Evolutionary conservation across 2,888 invertebrate genomes (phyloP), one percentile per base, ranked within the genome.

Genomic region (Theretra japonica): DNA sequence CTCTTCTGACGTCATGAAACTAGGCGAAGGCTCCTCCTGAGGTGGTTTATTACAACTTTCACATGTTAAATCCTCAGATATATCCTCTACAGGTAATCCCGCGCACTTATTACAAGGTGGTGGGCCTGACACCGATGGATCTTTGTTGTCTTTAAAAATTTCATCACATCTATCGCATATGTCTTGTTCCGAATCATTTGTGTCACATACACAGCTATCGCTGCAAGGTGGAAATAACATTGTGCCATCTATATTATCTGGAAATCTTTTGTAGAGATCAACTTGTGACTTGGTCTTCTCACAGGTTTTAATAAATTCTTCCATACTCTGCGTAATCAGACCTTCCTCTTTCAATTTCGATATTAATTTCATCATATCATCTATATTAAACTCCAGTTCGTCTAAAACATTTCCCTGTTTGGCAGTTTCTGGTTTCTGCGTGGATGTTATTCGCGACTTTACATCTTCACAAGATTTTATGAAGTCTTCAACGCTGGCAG

Each of bases 381-480:
- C 79, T 28, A 88, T 79, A 69, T 82, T 83, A 7, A 56, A 69
- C 69, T 77, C 73, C 3, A 86, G 76, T 50, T 79, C 73, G 33
- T 76, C 62, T 25, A 86, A 50, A 0, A 80, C 68, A 72, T 73
- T 72, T 6, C 75, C 73, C 48, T 70, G 73, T 70, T 71, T 53
- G 60, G 73, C 57, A 4, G 60, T 72, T 4, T 71, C 41, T 7
- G 62, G 41, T 23, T 62, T 68, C 33, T 73, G 72, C 62, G 74
- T 59, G 0, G 68, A 56, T 25, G 73, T 72, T 41, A 83, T 75
- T 68, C 75, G 75, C 41, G 72, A 74, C 75, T 83, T 86, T n/a
- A 86, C 75, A 69, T 79, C 73, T 72, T 84, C 76, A 74, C 87
- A 88, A n/a, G 78, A 75, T 73, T 77, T 75, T 19, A 88, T 80